Conservation (phyloP, 1,140 invertebrate genomes). For the Drosophila pseudoananassae region DNA sequence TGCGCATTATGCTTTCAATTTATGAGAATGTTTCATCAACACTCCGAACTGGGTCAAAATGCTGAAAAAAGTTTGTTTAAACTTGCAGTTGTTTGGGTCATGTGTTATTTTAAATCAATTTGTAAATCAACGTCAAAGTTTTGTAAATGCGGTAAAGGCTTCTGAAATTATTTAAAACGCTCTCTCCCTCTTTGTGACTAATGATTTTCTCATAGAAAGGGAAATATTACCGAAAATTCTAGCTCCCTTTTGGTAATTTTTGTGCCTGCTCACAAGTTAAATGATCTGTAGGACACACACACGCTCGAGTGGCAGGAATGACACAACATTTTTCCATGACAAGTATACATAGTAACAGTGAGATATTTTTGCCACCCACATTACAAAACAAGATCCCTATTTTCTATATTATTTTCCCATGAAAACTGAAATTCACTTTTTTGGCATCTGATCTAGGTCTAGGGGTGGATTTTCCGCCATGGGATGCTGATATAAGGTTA, state of each 20-base stretch:
- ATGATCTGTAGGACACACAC: conserved; percentile 54
- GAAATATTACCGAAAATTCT: conserved; percentile 25
- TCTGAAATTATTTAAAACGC: not conserved
- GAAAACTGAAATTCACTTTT: conserved; percentile 52
- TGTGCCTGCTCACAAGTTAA: conserved; percentile 51
- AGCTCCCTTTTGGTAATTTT: conserved; percentile 28
- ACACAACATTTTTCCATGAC: conserved; percentile 55
- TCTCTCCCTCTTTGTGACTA: conserved; percentile 6
- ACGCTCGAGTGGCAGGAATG: conserved; percentile 50
- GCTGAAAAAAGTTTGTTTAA: conserved; percentile 29
- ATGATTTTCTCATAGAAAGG: conserved; percentile 35
- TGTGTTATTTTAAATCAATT: conserved; percentile 53
- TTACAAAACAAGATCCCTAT: conserved; percentile 21
- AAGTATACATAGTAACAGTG: conserved; percentile 37
- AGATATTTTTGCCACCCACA: conserved; percentile 57
- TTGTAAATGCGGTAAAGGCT: conserved; percentile 26
- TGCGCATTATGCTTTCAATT: conserved; percentile 63
- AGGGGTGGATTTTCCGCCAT: conserved; percentile 36
- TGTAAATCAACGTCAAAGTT: conserved; percentile 47
- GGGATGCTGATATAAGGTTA: conserved; percentile 46
- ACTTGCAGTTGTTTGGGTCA: conserved; percentile 21
- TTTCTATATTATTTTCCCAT: conserved; percentile 53
- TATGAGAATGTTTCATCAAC: conserved; percentile 46
- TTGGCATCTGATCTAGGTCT: conserved; percentile 56
- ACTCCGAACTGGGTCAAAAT: conserved; percentile 45